phyloP scores from a whole-genome alignment of 2,888 invertebrate genomes.

The Mycalesis mineus region DNA sequence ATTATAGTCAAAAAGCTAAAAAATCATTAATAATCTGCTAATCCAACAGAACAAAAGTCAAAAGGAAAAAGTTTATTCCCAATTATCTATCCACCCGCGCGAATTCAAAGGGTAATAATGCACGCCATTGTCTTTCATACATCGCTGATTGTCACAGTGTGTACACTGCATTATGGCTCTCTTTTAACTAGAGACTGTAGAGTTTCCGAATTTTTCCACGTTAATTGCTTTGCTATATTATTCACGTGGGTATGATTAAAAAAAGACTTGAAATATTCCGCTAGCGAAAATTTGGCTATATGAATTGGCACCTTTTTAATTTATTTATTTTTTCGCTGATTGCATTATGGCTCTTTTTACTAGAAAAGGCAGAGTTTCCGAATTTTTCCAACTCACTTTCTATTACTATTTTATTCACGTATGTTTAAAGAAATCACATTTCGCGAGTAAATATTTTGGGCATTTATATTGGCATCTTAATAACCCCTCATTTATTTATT shows the following conservation, averaged over 20 bases:
- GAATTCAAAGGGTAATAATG: conserved; percentile 71
- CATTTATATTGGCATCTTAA: too few relatives aligned
- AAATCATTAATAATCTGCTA: conserved; percentile 21
- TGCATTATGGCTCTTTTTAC: too few relatives aligned
- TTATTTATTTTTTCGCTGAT: too few relatives aligned
- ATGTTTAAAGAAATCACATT: too few relatives aligned
- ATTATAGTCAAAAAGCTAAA: conserved; percentile 7
- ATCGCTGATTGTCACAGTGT: conserved; percentile 68
- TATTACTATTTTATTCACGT: too few relatives aligned
- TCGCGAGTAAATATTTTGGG: too few relatives aligned
- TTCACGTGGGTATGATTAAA: not conserved
- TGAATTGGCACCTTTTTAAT: too few relatives aligned
- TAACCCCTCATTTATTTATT: too few relatives aligned
- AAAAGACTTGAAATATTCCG: not conserved
- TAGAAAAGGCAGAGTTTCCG: too few relatives aligned
- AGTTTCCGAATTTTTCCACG: conserved; percentile 22
- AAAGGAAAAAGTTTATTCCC: conserved; percentile 59
- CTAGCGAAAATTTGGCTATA: too few relatives aligned
- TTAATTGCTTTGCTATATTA: not conserved
- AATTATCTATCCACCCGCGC: conserved; percentile 75
- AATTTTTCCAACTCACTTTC: too few relatives aligned
- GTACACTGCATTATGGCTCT: conserved; percentile 57
- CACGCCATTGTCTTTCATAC: conserved; percentile 66
- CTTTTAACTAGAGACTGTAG: conserved; percentile 42
- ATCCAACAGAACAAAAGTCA: conserved; percentile 21